Percentiles rank a stretch among this genome's conserved stretches.
Evolutionary conservation across 2,113 vertebrate genomes (phyloP).

Genomic region (Archilochus colubris): DNA sequence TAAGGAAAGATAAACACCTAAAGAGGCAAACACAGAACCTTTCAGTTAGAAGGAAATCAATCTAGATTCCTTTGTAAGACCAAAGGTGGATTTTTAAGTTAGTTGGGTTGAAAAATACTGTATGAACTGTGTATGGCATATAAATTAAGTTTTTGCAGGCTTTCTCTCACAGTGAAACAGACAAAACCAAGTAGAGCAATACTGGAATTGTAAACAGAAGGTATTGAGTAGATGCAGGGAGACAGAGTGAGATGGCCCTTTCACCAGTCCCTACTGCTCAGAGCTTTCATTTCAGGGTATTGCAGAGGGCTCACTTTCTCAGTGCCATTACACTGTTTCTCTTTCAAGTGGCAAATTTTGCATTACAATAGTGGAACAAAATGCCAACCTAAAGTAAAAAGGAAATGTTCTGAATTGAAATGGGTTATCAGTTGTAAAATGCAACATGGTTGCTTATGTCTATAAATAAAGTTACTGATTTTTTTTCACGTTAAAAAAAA

Average conservation of each 20-base stretch:
- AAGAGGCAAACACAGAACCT: neutral
- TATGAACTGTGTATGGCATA: neutral
- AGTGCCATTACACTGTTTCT: neutral
- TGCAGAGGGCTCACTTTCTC: neutral
- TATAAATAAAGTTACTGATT: neutral
- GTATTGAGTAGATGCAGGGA: slow-evolving; percentile 1
- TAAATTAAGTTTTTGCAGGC: neutral
- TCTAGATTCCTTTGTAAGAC: neutral
- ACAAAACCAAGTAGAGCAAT: neutral
- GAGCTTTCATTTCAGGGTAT: neutral
- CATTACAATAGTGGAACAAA: neutral
- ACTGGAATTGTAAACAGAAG: slow-evolving; percentile 23
- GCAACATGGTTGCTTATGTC: neutral
- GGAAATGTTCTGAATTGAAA: neutral
- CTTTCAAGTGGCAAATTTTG: slow-evolving; percentile 12
- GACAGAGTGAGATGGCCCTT: neutral
- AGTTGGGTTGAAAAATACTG: neutral
- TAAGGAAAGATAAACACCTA: neutral
- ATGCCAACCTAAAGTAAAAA: neutral
- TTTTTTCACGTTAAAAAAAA: neutral
- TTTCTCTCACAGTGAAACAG: slow-evolving; percentile 6
- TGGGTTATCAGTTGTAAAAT: neutral
- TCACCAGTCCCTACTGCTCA: neutral
- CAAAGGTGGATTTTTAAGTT: neutral
- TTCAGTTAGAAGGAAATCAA: neutral